phyloP scores from a whole-genome alignment of 37 sponge, comb jelly and placozoan species.

The Tethya wilhelma region DNA sequence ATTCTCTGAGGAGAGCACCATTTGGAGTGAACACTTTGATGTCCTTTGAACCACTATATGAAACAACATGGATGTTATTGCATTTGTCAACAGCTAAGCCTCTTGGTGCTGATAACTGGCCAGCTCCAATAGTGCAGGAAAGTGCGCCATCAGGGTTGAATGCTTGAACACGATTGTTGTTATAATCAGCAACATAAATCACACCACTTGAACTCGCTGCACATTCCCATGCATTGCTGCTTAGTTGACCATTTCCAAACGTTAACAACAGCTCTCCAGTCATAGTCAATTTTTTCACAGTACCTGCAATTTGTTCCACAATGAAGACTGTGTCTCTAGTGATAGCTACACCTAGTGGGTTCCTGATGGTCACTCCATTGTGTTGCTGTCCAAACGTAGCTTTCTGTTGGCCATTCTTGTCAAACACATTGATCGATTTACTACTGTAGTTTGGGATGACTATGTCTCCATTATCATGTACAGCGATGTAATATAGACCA shows the following conservation, averaged over 20 bases:
- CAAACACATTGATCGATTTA: neutral
- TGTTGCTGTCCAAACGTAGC: neutral
- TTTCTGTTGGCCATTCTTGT: neutral
- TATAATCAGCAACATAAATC: constrained; percentile 8
- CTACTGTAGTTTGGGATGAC: constrained; percentile 4
- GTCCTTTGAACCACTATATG: constrained; percentile 7
- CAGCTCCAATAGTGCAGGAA: too few relatives aligned
- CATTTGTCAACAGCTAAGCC: constrained; percentile 9
- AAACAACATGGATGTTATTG: constrained; percentile 27
- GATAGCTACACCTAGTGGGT: too few relatives aligned
- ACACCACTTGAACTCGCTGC: constrained; percentile 2
- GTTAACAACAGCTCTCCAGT: constrained; percentile 3
- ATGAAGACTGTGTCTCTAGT: constrained; percentile 6
- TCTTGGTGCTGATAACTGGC: constrained; percentile 23
- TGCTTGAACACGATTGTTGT: constrained; percentile 7
- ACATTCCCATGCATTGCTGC: constrained; percentile 12
- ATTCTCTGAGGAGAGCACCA: constrained; percentile 1
- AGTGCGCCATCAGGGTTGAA: constrained; percentile 5
- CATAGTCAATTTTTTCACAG: constrained; percentile 5
- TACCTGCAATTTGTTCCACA: constrained; percentile 1
- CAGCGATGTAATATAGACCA: constrained; percentile 3
- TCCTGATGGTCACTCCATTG: too few relatives aligned
- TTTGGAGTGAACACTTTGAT: constrained; percentile 15
- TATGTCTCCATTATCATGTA: constrained; percentile 5
- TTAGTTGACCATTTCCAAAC: constrained; percentile 6